Base-by-base conservation (phyloP, 2,888 invertebrate genomes). In the Venustoraphidia nigricollis region DNA sequence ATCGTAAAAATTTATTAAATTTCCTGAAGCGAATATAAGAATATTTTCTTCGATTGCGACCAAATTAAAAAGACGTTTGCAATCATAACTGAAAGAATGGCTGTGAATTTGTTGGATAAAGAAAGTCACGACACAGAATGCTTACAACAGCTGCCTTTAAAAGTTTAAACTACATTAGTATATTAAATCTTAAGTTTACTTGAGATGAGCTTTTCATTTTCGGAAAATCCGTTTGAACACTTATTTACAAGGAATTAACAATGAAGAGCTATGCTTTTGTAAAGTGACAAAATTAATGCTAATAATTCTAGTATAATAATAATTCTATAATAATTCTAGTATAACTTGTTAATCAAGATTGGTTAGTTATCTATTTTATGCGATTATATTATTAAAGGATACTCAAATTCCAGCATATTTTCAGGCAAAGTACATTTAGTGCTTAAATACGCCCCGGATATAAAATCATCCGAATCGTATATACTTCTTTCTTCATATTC, bases 51-150 rank as follows among this genome's bases (percentile, higher is more conserved):
- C 88, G 41, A 85, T 75, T 5, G 84, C 75, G 52, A 83, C 81
- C 41, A 94, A 64, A 62, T 94, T 94, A 60, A 82, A 87, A 50
- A 80, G 75, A 57, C 81, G 83, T 54, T 75, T 78, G 60, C 89
- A 88, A 62, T 92, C 82, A 62, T 90, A 94, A 9, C 90, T 90
- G 63, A 81, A 92, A 0, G 91, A 91, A 66, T 86, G 73, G 60
- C 90, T 91, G 54, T 40, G 53, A 51, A 41, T 44, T 10, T 34
- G 46, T 54, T 56, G 58, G 59, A 52, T 54, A 56, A 56, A 52
- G 47, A 41, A 48, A 49, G 44, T 49, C 37, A 43, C 11, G 39
- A 45, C 44, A 45, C 41, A 38, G 44, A 27, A 11, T n/a, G 11
- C 46, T 41, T 13, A 44, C 36, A 44, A 48, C 11, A 10, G 11